phyloP scores from a whole-genome alignment of 1,140 invertebrate genomes.

The Neelides sp. region DNA sequence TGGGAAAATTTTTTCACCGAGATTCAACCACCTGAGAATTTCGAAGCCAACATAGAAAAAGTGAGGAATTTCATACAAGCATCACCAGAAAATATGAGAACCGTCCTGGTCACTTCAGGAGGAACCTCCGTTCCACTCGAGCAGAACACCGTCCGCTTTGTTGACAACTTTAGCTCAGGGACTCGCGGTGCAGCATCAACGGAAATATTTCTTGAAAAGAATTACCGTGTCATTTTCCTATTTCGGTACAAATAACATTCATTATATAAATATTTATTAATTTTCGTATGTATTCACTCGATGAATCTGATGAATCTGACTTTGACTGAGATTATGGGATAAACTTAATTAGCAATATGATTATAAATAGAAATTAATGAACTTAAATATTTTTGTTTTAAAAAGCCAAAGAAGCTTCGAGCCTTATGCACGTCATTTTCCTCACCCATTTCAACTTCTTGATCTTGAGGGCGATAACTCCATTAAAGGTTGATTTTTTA shows the following conservation, averaged over 20 bases:
- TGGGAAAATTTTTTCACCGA: conserved; percentile 27
- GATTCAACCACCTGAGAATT: conserved; percentile 14
- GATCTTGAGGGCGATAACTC: conserved; percentile 11
- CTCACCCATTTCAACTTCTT: conserved; percentile 19
- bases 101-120: conserved; percentile 24
- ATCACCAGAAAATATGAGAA: background rate
- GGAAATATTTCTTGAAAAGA: conserved; percentile 79
- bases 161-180: conserved; percentile 97
- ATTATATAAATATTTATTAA: background rate
- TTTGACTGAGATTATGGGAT: too few relatives aligned
- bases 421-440: conserved; percentile 33
- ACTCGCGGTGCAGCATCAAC: conserved; percentile 84
- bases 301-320: background rate
- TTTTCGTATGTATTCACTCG: background rate
- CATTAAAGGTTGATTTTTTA: conserved; percentile 17
- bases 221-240: conserved; percentile 50
- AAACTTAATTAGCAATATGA: too few relatives aligned
- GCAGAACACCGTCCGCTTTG: conserved; percentile 89
- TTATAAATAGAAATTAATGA: too few relatives aligned
- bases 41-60: conserved; percentile 3
- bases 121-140: conserved; percentile 65
- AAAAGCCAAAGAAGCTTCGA: conserved; percentile 23
- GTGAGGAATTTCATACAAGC: conserved; percentile 14
- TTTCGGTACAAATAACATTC: conserved; percentile 36
- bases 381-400: conserved; percentile 33